phyloP scores from a whole-genome alignment of 2,113 vertebrate species.

The Polyodon spathula region DNA sequence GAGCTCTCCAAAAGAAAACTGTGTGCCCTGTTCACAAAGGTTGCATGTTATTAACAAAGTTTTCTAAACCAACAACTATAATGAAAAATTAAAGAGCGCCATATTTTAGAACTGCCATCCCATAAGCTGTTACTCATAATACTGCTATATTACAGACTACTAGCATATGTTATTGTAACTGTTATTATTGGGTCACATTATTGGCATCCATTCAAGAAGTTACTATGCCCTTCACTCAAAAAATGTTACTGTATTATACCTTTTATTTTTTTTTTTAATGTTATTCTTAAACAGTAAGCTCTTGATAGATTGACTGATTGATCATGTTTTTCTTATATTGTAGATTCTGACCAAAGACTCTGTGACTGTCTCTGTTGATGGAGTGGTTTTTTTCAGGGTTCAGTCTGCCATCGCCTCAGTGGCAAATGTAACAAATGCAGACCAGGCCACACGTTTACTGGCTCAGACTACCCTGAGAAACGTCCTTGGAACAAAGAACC shows the following conservation, averaged over 20 bases:
- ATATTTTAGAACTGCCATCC: background rate
- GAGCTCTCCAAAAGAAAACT: too few species aligned
- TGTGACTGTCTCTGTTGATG: constrained; percentile 70
- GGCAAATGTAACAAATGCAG: constrained; percentile 61
- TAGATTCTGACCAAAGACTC: constrained; percentile 78
- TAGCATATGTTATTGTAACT: background rate
- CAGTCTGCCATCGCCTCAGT: constrained; percentile 65
- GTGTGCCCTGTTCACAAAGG: too few species aligned
- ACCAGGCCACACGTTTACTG: constrained; percentile 62
- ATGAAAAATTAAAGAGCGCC: too few species aligned
- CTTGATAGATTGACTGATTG: too few species aligned
- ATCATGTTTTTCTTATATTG: background rate
- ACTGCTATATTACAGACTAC: too few species aligned
- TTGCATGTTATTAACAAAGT: too few species aligned
- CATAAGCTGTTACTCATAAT: too few species aligned
- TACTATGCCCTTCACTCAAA: too few species aligned
- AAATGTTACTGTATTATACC: background rate
- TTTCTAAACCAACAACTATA: too few species aligned
- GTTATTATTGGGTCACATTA: too few species aligned
- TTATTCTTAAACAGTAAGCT: too few species aligned
- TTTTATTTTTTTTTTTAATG: background rate
- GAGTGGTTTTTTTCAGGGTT: constrained; percentile 70
- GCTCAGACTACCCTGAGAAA: constrained; percentile 77
- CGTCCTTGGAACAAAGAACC: constrained; percentile 68
- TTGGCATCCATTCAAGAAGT: too few species aligned